Base-by-base conservation (phyloP, 2,113 vertebrate species). In the Pangasianodon gigas region DNA sequence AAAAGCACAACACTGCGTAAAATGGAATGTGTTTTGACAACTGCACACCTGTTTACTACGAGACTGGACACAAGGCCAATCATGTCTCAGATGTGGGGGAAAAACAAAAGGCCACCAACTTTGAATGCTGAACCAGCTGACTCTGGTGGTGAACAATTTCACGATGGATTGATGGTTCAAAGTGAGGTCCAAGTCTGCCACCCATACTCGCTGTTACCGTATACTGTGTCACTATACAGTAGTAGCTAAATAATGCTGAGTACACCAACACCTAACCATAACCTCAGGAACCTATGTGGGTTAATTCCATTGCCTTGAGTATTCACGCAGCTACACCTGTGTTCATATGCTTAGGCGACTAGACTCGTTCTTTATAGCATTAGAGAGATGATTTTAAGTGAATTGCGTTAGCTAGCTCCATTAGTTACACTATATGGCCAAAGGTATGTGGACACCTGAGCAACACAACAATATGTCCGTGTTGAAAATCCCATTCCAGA, bases 41-140 rank as follows among this genome's bases (percentile, higher is more conserved):
- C 89, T 62, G 81, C 60, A 87, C 62, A 69, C 21, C 37, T 87
- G 89, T 69, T 81, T 21, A 29, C 37, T 85, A 74, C 87, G 37
- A 51, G 52, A 84, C 58, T 60, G 87, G 32, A 60, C 69, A 60
- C 52, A 51, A 9, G 58, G 7, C 90, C 65, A 86, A 88, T 89
- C 51, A 77, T 62, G 48, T 44, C 69, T 80, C 51, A 48, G 0
- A 58, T 41, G 7, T 37, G 8, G 18, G 14, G n/a, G 19, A 2
- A 14, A 6, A 87, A 89, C 51, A 58, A 86, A 82, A 46, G 19
- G 37, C 37, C 48, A 44, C 86, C 44, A 54, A 79, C 29, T 21
- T 41, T 85, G 82, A 77, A 86, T 19, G 48, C 88, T 84, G 67
- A 56, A 86, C 46, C 71, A 92, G 69, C 56, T 84, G 60, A 71